These are phyloP conservation scores for Rotaria magnacalcarata DNA, from an alignment of 2,888 invertebrate genomes.

Conservation along the genomic window DNA sequence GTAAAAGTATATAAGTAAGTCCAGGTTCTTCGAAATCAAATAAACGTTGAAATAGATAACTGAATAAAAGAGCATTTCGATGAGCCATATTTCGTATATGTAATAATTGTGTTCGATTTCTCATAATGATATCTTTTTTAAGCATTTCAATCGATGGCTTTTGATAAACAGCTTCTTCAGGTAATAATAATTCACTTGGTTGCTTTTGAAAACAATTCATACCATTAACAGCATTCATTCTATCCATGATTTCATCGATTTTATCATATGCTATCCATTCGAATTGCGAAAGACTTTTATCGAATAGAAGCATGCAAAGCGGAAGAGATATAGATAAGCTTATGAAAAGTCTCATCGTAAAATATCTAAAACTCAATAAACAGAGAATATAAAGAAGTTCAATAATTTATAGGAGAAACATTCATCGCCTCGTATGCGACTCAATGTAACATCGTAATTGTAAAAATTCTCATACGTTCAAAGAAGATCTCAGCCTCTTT, in stretches of 20 bases:
- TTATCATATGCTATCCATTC: constrained; percentile 85
- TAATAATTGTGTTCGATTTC: constrained; percentile 83
- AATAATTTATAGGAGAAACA: no score
- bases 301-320: background rate
- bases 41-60: constrained; percentile 52
- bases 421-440: no score
- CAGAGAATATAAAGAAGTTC: background rate
- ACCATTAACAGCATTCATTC: constrained; percentile 74
- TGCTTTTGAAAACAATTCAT: constrained; percentile 87
- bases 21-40: constrained; percentile 72
- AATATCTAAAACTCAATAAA: background rate
- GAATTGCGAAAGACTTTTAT: constrained; percentile 49
- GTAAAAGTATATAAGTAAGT: constrained; percentile 93
- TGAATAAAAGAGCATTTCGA: constrained; percentile 86
- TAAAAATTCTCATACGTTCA: no score
- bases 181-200: constrained; percentile 54
- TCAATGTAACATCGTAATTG: no score
- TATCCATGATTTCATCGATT: constrained; percentile 79
- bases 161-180: constrained; percentile 69
- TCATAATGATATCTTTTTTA: constrained; percentile 80
- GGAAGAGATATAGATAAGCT: background rate
- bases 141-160: constrained; percentile 83
- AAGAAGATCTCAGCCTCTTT: no score
- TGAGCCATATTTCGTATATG: constrained; percentile 92
- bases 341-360: background rate